A percentile compares a stretch with the other conserved stretches of the same genome.
Conservation (phyloP, 2,888 invertebrate species). For the Vandiemenella viatica region DNA sequence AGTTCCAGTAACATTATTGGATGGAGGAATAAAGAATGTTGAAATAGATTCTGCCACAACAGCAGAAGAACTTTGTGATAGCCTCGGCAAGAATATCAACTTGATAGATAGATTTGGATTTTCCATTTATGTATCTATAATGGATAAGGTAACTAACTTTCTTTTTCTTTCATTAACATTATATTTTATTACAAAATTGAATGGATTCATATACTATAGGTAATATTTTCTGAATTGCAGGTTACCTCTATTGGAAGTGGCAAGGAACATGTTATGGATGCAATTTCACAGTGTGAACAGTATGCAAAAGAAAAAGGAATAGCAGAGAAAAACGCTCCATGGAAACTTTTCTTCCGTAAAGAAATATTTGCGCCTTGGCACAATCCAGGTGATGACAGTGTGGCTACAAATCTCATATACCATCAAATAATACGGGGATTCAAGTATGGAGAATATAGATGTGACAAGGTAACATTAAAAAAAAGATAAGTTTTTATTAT, state of each 20-base stretch:
- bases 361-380: constrained; percentile 92
- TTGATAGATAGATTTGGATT: constrained; percentile 78
- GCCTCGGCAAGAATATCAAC: constrained; percentile 59
- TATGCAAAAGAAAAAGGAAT: constrained; percentile 82
- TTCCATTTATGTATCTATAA: constrained; percentile 77
- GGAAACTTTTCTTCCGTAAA: constrained; percentile 74
- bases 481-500: no score
- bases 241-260: constrained; percentile 78
- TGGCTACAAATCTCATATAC: constrained; percentile 80
- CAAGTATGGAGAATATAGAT: constrained; percentile 84
- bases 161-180: no score
- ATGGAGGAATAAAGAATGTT: constrained; percentile 63
- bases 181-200: no score
- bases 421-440: constrained; percentile 76
- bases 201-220: no score
- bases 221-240: no score
- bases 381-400: constrained; percentile 61
- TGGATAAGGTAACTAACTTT: constrained; percentile 50
- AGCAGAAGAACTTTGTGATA: constrained; percentile 68
- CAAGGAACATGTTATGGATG: constrained; percentile 87
- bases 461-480: constrained; percentile 31
- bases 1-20: constrained; percentile 74
- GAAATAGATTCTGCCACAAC: constrained; percentile 87
- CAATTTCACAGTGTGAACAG: constrained; percentile 90
- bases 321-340: constrained; percentile 69